These are phyloP conservation scores for Oxytorus armatus DNA, from an alignment of 2,888 invertebrate species.

Conservation along the genomic window DNA sequence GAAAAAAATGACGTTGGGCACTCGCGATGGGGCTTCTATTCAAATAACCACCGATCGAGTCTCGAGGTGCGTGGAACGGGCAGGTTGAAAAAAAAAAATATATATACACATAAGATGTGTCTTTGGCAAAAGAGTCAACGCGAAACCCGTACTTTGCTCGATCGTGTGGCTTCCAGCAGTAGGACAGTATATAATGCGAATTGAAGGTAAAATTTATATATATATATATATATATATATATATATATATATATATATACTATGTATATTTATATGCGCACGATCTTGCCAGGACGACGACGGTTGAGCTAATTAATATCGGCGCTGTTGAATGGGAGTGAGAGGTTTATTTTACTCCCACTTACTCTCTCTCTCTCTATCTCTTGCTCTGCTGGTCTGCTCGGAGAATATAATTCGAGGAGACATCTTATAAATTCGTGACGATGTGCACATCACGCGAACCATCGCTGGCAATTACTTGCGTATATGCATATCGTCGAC, in stretches of 20 bases:
- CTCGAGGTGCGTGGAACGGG: constrained; percentile 43
- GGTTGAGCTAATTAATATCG: constrained; percentile 64
- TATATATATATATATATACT: neutral
- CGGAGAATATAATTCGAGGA: constrained; percentile 52
- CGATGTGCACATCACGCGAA: constrained; percentile 43
- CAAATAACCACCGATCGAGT: constrained; percentile 67
- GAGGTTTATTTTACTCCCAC: constrained; percentile 5
- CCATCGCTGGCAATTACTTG: constrained; percentile 52
- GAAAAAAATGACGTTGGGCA: constrained; percentile 19
- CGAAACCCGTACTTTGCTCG: constrained; percentile 69
- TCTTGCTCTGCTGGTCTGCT: neutral
- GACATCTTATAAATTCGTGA: constrained; percentile 43
- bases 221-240: neutral
- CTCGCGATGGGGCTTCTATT: constrained; percentile 59
- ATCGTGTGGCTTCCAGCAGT: constrained; percentile 59
- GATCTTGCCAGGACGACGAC: constrained; percentile 39
- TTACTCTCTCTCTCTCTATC: neutral
- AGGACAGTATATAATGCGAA: constrained; percentile 44
- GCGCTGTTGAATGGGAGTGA: constrained; percentile 52
- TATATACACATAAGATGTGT: constrained; percentile 20
- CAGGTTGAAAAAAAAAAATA: constrained; percentile 2
- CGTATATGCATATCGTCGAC: constrained; percentile 14
- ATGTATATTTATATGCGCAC: constrained; percentile 10
- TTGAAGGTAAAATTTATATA: constrained; percentile 25
- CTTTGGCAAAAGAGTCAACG: constrained; percentile 47